phyloP scores from a whole-genome alignment of 2,113 vertebrate species.

The Girardinichthys multiradiatus region DNA sequence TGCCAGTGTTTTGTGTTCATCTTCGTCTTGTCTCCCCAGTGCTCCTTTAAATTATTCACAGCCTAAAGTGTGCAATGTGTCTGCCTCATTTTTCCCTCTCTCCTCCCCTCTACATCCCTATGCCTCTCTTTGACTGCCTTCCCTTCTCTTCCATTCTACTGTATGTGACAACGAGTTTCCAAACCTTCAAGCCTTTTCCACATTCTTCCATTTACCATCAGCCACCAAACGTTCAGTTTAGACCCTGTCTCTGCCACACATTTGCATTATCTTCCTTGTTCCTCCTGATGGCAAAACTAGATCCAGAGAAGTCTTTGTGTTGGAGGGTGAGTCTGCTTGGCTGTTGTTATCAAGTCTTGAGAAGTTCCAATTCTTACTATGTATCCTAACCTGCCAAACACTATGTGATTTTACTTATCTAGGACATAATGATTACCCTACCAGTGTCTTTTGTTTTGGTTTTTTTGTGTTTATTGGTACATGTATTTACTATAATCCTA shows the following conservation, averaged over 20 bases:
- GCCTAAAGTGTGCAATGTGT: conserved; percentile 70
- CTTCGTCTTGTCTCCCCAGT: conserved; percentile 78
- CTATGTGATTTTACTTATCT: conserved; percentile 25
- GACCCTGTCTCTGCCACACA: conserved; percentile 54
- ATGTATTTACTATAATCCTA: conserved; percentile 44
- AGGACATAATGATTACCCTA: conserved; percentile 5
- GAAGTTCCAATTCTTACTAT: conserved; percentile 17
- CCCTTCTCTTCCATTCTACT: conserved; percentile 50
- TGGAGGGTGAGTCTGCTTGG: conserved; percentile 50
- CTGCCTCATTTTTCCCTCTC: conserved; percentile 53
- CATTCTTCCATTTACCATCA: conserved; percentile 56
- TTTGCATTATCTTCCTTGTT: conserved; percentile 45
- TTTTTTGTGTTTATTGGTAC: conserved; percentile 41
- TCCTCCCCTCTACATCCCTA: conserved; percentile 38
- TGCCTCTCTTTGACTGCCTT: conserved; percentile 50
- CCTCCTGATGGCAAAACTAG: conserved; percentile 49
- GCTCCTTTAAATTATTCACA: conserved; percentile 82
- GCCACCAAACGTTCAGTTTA: conserved; percentile 64
- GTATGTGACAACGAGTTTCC: conserved; percentile 68
- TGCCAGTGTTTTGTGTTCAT: conserved; percentile 81
- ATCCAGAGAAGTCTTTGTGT: conserved; percentile 24
- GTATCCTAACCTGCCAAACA: conserved; percentile 17
- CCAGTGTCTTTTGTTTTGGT: not conserved
- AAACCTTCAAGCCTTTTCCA: conserved; percentile 35
- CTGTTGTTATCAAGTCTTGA: conserved; percentile 49